Percentiles rank a stretch among this genome's conserved stretches.
phyloP scores from a whole-genome alignment of 2,888 invertebrate genomes.

The Geotrupes spiniger region DNA sequence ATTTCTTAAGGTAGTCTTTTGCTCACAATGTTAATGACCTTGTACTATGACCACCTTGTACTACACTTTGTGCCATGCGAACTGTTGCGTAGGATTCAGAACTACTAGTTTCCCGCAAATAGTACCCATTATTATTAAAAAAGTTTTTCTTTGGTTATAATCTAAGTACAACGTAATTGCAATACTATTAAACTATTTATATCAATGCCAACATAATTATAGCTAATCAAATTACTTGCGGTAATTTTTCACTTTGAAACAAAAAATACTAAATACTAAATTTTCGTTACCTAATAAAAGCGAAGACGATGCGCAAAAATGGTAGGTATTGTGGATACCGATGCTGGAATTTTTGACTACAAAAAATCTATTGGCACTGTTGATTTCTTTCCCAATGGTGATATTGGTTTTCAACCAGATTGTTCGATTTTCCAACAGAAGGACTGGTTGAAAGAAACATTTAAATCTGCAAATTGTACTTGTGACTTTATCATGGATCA shows the following conservation, averaged over 20 bases:
- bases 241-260: no score
- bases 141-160: slow-evolving; percentile 54
- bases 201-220: no score
- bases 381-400: slow-evolving; percentile 61
- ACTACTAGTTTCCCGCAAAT: slow-evolving; percentile 72
- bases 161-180: no score
- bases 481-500: no score
- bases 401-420: slow-evolving; percentile 54
- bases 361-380: slow-evolving; percentile 48
- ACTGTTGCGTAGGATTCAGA: slow-evolving; percentile 82
- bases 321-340: slow-evolving; percentile 70
- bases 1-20: slow-evolving; percentile 81
- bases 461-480: not conserved
- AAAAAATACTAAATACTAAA: no score
- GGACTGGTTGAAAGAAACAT: not conserved
- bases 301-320: no score
- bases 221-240: no score
- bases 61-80: slow-evolving; percentile 72
- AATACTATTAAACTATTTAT: no score
- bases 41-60: slow-evolving; percentile 69
- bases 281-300: no score
- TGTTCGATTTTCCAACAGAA: slow-evolving; percentile 39
- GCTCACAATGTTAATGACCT: slow-evolving; percentile 81
- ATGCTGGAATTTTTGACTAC: slow-evolving; percentile 59
- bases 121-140: slow-evolving; percentile 74